Conservation (phyloP, 2,113 vertebrate species). For the Oncorhynchus gorbuscha region DNA sequence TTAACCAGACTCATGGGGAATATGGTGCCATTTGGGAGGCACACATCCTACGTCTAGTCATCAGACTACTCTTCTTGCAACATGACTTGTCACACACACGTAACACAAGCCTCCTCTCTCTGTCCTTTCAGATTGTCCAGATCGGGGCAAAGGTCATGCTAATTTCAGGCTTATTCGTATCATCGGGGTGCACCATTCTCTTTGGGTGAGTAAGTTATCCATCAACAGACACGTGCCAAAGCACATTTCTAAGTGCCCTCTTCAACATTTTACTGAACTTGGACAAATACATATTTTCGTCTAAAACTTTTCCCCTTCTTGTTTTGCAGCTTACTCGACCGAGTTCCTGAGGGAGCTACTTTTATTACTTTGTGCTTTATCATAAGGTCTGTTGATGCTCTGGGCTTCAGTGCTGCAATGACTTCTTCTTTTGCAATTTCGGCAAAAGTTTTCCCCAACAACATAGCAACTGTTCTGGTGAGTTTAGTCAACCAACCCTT, state of each 20-base stretch:
- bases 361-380: conserved; percentile 89
- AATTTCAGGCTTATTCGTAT: conserved; percentile 84
- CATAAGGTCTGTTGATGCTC: conserved; percentile 83
- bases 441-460: conserved; percentile 86
- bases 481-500: conserved; percentile 51
- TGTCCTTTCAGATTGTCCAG: conserved; percentile 82
- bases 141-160: conserved; percentile 97
- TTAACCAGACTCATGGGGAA: too few species aligned
- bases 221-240: not conserved
- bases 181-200: conserved; percentile 84
- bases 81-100: not conserved
- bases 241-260: too few species aligned
- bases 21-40: too few species aligned
- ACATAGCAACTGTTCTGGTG: conserved; percentile 92
- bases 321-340: conserved; percentile 81
- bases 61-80: not conserved
- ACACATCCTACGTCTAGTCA: not conserved
- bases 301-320: not conserved
- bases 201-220: conserved; percentile 84
- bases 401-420: conserved; percentile 83
- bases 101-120: not conserved
- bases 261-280: too few species aligned
- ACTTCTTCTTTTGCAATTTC: conserved; percentile 87
- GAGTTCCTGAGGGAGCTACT: conserved; percentile 69
- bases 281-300: not conserved